Percentiles rank a stretch among this genome's conserved stretches.
phyloP scores from a whole-genome alignment of 2,797 vertebrate genomes.

The Uromys caudimaculatus region DNA sequence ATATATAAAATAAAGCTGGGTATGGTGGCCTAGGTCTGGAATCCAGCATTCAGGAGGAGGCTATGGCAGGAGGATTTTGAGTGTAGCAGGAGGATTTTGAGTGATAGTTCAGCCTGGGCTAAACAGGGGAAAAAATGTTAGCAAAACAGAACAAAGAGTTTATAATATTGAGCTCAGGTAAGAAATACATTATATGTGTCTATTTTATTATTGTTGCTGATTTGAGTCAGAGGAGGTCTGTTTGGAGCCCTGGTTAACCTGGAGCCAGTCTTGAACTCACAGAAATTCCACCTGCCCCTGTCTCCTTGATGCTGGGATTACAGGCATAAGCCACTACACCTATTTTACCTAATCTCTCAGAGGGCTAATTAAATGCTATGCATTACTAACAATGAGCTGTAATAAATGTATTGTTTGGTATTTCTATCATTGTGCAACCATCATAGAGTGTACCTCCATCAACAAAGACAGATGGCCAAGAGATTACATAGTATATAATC shows the following conservation, averaged over 20 bases:
- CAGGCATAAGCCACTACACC: neutral
- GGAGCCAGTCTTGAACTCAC: neutral
- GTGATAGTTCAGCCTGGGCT: neutral
- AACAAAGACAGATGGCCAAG: neutral
- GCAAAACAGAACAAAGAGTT: neutral
- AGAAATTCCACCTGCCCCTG: neutral
- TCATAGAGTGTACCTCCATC: neutral
- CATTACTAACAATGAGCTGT: neutral
- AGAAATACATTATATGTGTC: neutral
- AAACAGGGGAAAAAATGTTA: neutral
- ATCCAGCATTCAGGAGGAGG: neutral
- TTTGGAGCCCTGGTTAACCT: neutral
- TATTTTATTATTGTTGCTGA: neutral
- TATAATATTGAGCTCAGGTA: neutral
- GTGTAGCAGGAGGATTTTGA: neutral
- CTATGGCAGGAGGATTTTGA: neutral
- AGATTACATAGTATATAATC: neutral
- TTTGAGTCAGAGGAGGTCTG: neutral
- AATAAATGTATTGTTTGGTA: neutral
- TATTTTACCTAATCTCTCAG: conserved; percentile 29
- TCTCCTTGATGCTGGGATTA: neutral
- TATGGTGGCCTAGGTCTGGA: neutral
- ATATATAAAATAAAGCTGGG: neutral
- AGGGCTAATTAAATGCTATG: conserved; percentile 30
- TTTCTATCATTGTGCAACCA: neutral